A percentile compares a stretch with the other conserved stretches of the same genome.
Evolutionary conservation across 2,113 vertebrate genomes (phyloP).

Genomic region (Microcebus ravelobensis): DNA sequence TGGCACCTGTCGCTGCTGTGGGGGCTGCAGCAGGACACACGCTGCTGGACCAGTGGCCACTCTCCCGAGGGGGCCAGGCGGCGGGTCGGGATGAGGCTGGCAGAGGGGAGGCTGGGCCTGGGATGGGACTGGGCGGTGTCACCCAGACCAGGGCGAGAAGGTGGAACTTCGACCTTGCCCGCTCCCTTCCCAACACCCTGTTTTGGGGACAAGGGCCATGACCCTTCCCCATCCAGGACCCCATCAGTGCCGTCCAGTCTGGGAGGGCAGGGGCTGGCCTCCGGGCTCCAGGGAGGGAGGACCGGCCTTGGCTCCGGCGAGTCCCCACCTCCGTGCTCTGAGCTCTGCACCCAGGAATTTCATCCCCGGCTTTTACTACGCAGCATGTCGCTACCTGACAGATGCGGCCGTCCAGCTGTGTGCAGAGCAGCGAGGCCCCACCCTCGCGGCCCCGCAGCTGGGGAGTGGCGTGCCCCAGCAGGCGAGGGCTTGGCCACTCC

Average conservation of each 20-base stretch:
- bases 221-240: no score
- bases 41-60: no score
- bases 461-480: not conserved
- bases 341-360: not conserved
- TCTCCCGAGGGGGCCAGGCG: fast-evolving
- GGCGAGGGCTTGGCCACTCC: not conserved
- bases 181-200: no score
- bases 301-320: not conserved
- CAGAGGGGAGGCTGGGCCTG: not conserved
- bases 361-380: fast-evolving
- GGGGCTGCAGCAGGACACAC: not conserved
- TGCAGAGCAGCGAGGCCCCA: not conserved
- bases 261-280: no score
- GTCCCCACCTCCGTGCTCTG: not conserved
- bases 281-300: not conserved
- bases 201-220: no score
- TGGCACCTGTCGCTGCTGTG: fast-evolving
- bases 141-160: no score
- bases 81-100: not conserved
- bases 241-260: no score
- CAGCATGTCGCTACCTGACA: fast-evolving
- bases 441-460: fast-evolving
- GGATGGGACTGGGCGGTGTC: no score
- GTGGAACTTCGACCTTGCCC: no score
- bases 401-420: not conserved